Conservation (phyloP, 2,797 vertebrate species). For the Nyctalus aviator region DNA sequence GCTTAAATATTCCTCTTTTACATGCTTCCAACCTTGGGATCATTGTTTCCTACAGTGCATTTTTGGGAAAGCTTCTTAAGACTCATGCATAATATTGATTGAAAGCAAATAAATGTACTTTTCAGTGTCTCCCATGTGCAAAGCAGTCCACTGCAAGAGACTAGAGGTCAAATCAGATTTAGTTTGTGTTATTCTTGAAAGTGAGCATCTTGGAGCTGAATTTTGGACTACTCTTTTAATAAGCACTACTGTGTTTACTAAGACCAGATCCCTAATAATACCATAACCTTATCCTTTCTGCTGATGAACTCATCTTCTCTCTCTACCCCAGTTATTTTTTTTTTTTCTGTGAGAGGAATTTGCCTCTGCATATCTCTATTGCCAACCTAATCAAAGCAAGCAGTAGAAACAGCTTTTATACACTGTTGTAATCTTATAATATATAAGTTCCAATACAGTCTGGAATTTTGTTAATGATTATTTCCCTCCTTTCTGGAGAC, state of each 20-base stretch:
- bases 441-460: background rate
- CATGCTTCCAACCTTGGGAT: background rate
- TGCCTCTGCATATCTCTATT: background rate
- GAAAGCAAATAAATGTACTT: conserved; percentile 4
- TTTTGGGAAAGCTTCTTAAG: conserved; percentile 45
- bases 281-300: background rate
- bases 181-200: conserved; percentile 42
- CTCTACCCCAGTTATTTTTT: background rate
- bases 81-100: background rate
- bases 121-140: background rate
- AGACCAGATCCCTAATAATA: background rate
- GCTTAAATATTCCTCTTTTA: background rate
- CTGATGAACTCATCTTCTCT: background rate
- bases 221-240: background rate
- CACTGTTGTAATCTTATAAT: background rate
- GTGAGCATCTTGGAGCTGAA: background rate
- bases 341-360: background rate
- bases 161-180: background rate
- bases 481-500: conserved; percentile 11
- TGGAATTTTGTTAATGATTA: conserved; percentile 32
- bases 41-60: background rate
- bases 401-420: background rate
- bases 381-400: background rate
- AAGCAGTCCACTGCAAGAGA: background rate
- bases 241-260: background rate